Base-by-base conservation (phyloP, 2,888 invertebrate species). In the Holacanthella duospinosa region DNA sequence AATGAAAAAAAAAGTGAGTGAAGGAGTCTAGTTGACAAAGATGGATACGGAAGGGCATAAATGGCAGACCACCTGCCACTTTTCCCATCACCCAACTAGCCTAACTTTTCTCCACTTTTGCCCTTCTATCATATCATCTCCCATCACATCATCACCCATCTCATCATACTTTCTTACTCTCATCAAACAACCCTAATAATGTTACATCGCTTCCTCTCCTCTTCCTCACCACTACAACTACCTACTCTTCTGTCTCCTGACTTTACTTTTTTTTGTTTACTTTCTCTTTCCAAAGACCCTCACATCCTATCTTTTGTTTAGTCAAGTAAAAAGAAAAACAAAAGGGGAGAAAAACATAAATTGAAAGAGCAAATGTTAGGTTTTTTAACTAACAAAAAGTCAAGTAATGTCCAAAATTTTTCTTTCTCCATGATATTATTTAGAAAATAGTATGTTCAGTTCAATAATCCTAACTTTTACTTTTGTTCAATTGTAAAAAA, bases 21-120 rank as follows among this genome's bases (percentile, higher is more conserved):
- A 21, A 48, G 48, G 21, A 48, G 48, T 16, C 25, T 43, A 43
- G 43, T 27, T 6, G 60, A 57, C 61, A 64, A 29, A 61, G 57
- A 53, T n/a, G 28, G 63, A 60, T 25, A 64, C 21, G 43, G 21
- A 25, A 48, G 54, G 55, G 29, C 27, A 29, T 6, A 55, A 55
- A 29, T 28, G 55, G 29, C 6, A 55, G 55, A 55, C 55, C 55
- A 55, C 55, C 55, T 55, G 55, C 55, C 55, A 24, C 28, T 29
- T 6, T 55, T 55, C 55, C 55, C 55, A 55, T 55, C 55, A 55
- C 12, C 6, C 29, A 3, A 26, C 29, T 4, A 29, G 25, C 48
- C n/a, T n/a, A n/a, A 48, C 48, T 48, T 48, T 48, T 4, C 48
- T 48, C 19, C 12, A n/a, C 12, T 21, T 21, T n/a, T 48, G 16